phyloP scores from a whole-genome alignment of 2,797 vertebrate species.

The Hozukius guyotensis region DNA sequence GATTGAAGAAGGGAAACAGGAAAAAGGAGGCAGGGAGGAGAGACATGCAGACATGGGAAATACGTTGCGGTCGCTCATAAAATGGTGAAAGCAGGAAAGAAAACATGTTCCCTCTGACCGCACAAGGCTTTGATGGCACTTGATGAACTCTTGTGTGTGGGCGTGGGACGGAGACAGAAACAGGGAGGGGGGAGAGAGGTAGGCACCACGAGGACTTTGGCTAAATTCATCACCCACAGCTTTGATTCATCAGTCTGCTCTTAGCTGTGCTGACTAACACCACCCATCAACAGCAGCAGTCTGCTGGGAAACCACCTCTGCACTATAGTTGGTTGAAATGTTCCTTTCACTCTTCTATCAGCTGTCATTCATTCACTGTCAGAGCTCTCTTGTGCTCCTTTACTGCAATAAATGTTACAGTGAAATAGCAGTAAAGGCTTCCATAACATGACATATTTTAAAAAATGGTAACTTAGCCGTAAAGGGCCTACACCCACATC shows the following conservation, averaged over 20 bases:
- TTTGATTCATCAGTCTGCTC: slow-evolving; percentile 36
- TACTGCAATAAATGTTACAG: background rate
- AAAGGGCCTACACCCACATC: background rate
- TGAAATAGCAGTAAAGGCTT: background rate
- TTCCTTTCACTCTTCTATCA: background rate
- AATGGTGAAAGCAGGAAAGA: slow-evolving; percentile 64
- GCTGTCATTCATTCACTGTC: background rate
- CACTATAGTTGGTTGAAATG: slow-evolving; percentile 4
- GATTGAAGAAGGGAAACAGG: slow-evolving; percentile 42
- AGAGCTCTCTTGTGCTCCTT: background rate
- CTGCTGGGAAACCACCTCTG: background rate
- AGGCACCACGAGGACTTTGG: slow-evolving; percentile 36
- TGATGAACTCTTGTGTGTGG: slow-evolving; percentile 63
- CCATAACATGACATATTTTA: background rate
- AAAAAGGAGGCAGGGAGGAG: slow-evolving; percentile 45
- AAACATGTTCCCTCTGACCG: slow-evolving; percentile 60
- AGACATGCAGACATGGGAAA: slow-evolving; percentile 49
- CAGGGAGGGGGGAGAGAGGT: slow-evolving; percentile 29
- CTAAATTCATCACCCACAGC: slow-evolving; percentile 57
- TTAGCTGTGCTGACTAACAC: slow-evolving; percentile 15
- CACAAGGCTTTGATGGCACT: slow-evolving; percentile 63
- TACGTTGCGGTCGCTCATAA: slow-evolving; percentile 47
- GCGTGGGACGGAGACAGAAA: slow-evolving; percentile 57
- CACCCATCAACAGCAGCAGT: slow-evolving; percentile 10
- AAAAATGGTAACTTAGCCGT: background rate